Evolutionary conservation across 2,113 vertebrate genomes (phyloP).

Genomic region (Ictalurus furcatus): DNA sequence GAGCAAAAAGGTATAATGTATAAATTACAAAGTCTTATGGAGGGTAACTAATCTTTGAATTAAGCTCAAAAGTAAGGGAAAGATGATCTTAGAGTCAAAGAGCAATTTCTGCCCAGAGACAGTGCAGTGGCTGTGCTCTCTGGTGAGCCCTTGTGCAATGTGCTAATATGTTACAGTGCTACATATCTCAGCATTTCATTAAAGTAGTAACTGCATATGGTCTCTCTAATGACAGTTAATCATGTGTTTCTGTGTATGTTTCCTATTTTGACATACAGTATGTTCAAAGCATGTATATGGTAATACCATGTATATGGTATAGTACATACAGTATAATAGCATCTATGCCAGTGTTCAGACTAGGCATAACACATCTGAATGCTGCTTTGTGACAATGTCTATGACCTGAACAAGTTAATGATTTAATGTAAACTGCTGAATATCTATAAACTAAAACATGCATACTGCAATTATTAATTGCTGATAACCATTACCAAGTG

Average conservation of each 20-base stretch:
- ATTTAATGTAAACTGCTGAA: neutral
- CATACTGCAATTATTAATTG: neutral
- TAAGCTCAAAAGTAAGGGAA: constrained; percentile 2
- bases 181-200: constrained; percentile 15
- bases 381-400: neutral
- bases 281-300: neutral
- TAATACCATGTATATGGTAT: neutral
- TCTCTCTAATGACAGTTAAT: neutral
- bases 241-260: neutral
- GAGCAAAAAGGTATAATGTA: neutral
- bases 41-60: neutral
- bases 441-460: neutral
- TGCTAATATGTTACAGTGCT: neutral
- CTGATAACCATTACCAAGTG: neutral
- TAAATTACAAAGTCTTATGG: neutral
- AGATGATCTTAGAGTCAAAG: neutral
- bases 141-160: neutral
- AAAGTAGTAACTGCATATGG: neutral
- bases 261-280: neutral
- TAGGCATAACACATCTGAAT: neutral
- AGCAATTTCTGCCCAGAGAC: neutral
- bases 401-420: neutral
- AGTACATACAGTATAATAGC: neutral
- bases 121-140: neutral
- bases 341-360: neutral